phyloP scores from a whole-genome alignment of 2,113 vertebrate genomes.

The Proterorhinus semilunaris region DNA sequence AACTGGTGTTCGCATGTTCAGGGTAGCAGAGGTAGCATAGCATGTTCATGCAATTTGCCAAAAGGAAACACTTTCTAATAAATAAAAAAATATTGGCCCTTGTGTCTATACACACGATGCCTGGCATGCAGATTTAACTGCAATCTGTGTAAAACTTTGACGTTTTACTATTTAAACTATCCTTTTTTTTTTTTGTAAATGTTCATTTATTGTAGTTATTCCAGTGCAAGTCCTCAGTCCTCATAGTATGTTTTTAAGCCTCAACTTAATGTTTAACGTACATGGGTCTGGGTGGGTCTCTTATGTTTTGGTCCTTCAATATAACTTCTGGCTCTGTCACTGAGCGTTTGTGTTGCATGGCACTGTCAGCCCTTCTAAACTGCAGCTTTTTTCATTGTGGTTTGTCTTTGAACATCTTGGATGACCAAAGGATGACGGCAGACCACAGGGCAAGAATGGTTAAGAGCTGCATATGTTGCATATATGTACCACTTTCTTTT shows the following conservation, averaged over 20 bases:
- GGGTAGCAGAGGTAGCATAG: no score
- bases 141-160: no score
- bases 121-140: no score
- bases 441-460: background rate
- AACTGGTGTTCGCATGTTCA: no score
- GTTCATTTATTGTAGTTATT: background rate
- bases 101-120: no score
- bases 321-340: background rate
- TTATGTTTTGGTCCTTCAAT: background rate
- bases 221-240: background rate
- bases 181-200: background rate
- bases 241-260: conserved; percentile 7
- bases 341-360: conserved; percentile 1
- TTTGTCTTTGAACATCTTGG: background rate
- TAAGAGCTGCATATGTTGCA: conserved; percentile 40
- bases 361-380: background rate
- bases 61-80: no score
- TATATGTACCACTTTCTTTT: conserved; percentile 63
- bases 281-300: background rate
- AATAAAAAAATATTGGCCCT: no score
- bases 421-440: conserved; percentile 5
- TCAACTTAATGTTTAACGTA: background rate
- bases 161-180: no score
- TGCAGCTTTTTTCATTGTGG: background rate
- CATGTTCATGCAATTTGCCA: no score